Evolutionary conservation across 2,113 vertebrate species (phyloP).

Genomic region (Gopherus flavomarginatus): DNA sequence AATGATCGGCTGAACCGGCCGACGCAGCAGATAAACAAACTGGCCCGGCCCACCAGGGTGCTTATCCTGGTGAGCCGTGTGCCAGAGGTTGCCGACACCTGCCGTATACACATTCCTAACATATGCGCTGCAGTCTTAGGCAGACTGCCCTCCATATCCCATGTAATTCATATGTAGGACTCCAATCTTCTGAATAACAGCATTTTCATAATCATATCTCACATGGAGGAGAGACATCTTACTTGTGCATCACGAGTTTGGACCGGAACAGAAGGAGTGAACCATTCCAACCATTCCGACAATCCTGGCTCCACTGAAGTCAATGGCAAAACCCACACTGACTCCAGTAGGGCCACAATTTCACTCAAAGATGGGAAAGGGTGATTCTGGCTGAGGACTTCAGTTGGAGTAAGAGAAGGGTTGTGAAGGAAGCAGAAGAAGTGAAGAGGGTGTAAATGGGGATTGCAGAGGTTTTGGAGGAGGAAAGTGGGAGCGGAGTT

Average conservation of each 20-base stretch:
- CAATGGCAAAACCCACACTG: background rate
- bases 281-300: background rate
- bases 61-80: too few species aligned
- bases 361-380: background rate
- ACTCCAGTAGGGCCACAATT: background rate
- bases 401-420: background rate
- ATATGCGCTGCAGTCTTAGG: background rate
- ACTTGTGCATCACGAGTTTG: background rate
- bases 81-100: too few species aligned
- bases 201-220: background rate
- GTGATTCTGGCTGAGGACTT: background rate
- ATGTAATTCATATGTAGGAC: rapidly evolving
- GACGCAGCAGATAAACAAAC: too few species aligned
- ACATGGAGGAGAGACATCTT: background rate
- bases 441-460: background rate
- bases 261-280: background rate
- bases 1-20: too few species aligned
- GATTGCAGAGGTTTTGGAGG: background rate
- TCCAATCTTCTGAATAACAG: background rate
- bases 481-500: background rate
- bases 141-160: background rate
- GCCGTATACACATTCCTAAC: background rate
- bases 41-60: too few species aligned
- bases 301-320: background rate
- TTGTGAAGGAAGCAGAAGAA: background rate